Conservation (phyloP, 2,113 vertebrate genomes). For the Grammomys surdaster region DNA sequence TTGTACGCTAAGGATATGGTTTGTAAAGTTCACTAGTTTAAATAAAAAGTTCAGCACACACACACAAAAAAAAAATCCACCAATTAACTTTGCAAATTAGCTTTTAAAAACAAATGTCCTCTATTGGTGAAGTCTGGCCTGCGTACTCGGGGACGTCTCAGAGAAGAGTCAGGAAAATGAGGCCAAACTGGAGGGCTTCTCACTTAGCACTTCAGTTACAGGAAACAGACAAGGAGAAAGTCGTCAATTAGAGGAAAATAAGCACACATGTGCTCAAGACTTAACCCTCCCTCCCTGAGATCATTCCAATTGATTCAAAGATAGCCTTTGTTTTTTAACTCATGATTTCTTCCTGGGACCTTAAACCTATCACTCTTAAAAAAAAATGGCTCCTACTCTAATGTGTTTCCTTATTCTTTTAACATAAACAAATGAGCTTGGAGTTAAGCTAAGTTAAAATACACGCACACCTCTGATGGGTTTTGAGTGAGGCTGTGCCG, state of each 20-base stretch:
- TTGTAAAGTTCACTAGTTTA: background rate
- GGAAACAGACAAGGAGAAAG: background rate
- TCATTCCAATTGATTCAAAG: background rate
- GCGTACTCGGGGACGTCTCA: background rate
- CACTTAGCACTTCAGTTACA: slow-evolving; percentile 4
- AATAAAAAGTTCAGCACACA: background rate
- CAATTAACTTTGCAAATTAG: slow-evolving; percentile 24
- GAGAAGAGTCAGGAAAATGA: background rate
- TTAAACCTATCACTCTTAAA: background rate
- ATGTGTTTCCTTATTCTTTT: background rate
- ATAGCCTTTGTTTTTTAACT: slow-evolving; percentile 6
- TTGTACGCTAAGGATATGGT: background rate
- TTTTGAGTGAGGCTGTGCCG: rapidly evolving
- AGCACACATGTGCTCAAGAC: background rate
- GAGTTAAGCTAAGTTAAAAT: background rate
- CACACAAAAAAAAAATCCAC: background rate
- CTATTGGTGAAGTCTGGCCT: background rate
- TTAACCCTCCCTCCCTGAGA: background rate
- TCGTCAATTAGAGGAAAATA: background rate
- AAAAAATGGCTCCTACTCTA: background rate
- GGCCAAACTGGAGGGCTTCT: background rate
- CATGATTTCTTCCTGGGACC: background rate
- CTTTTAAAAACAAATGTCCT: slow-evolving; percentile 22
- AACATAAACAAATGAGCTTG: background rate
- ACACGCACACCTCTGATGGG: background rate